These are phyloP conservation scores for Lithophane ornitopus DNA, from an alignment of 2,888 invertebrate genomes.

Conservation along the genomic window DNA sequence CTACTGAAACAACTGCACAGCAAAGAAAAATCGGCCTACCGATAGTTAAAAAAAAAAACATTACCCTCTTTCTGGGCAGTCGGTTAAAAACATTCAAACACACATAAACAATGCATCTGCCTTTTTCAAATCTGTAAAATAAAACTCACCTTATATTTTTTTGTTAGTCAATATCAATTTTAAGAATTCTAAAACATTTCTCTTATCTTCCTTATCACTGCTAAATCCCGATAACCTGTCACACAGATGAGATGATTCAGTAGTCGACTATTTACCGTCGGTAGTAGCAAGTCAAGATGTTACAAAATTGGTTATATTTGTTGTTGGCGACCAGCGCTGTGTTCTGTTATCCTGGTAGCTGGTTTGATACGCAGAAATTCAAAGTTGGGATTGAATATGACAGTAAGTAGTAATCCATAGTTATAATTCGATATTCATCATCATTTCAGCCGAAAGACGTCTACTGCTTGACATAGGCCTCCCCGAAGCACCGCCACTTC, in stretches of 20 bases:
- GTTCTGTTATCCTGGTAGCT: slow-evolving; percentile 67
- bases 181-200: slow-evolving; percentile 53
- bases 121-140: not conserved
- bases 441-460: too few relatives aligned
- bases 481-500: too few relatives aligned
- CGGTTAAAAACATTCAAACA: not conserved
- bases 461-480: too few relatives aligned
- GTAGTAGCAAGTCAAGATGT: slow-evolving; percentile 41
- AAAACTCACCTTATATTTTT: not conserved
- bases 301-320: slow-evolving; percentile 68
- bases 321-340: slow-evolving; percentile 59
- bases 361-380: slow-evolving; percentile 78
- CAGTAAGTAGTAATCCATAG: slow-evolving; percentile 67
- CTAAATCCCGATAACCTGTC: slow-evolving; percentile 56
- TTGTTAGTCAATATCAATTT: slow-evolving; percentile 34
- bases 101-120: not conserved
- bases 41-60: not conserved
- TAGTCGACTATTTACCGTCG: slow-evolving; percentile 50
- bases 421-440: too few relatives aligned
- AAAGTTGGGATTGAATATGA: slow-evolving; percentile 87
- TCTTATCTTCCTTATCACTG: slow-evolving; percentile 50
- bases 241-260: slow-evolving; percentile 57
- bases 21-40: not conserved
- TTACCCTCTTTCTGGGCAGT: too few relatives aligned
- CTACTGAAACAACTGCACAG: not conserved